Evolutionary conservation across 1,140 invertebrate genomes (phyloP), one percentile per base, ranked within the genome.

Genomic region (Trinorchestia longiramus): DNA sequence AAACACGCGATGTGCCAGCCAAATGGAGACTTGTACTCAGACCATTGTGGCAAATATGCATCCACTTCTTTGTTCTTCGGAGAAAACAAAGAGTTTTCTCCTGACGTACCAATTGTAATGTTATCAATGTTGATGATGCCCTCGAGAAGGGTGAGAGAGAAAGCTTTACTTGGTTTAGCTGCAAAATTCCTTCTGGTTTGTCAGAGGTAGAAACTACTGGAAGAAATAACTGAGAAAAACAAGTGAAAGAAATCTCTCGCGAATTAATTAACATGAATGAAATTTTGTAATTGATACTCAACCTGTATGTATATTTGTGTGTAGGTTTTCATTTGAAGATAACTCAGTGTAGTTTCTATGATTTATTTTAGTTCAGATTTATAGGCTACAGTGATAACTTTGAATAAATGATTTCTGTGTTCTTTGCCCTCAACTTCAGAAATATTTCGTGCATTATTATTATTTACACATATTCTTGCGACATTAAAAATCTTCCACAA

Each of bases 1-100:
- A 94, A 94, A 94, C 92, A 47, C 44, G 17, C 92, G 43, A 94
- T 47, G 92, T 94, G 92, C 92, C 43, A 45, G 92, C 92, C 92
- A 94, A 94, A 94, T 47, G 17, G 0, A 94, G 92, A 11, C 92
- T 94, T 47, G 92, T 94, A 47, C 44, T 43, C 43, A 8, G 6
- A 0, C 92, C 92, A 94, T 94, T 94, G 92, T 45, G 92, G 92
- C 43, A 94, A 45, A 94, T 94, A 45, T 94, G 44, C 92, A 40
- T 47, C 92, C 92, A 45, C 40, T 94, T 45, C 44, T 94, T 94
- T 94, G 92, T 94, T 94, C 92, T 94, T 94, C 8, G 6, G 17
- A 43, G 92, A 6, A 0, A 0, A 43, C 92, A 94, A 45, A 43
- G 43, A 94, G 43, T 94, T 94, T 94, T 94, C 44, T 47, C 92